Evolutionary conservation across 2,113 vertebrate species (phyloP).

Genomic region (Chionomys nivalis): DNA sequence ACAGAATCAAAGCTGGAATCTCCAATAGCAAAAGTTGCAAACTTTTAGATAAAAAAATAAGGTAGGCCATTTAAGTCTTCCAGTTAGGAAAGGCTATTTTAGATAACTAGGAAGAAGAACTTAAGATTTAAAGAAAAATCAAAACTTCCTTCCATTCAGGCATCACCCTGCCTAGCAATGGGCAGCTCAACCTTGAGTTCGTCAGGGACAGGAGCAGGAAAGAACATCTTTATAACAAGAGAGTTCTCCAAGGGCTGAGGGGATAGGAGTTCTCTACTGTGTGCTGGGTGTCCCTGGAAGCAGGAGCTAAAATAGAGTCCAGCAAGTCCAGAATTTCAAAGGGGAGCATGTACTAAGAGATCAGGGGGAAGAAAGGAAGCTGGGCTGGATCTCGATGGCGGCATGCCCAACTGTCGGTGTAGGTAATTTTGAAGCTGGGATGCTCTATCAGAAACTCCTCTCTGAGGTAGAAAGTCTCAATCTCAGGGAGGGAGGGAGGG

Average conservation of each 20-base stretch:
- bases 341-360: background rate
- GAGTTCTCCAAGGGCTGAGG: background rate
- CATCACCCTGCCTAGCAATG: background rate
- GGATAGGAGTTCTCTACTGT: background rate
- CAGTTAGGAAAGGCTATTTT: constrained; percentile 5
- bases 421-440: background rate
- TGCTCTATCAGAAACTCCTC: background rate
- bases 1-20: constrained; percentile 39
- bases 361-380: background rate
- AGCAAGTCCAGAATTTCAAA: background rate
- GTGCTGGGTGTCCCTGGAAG: background rate
- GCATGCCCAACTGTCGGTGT: background rate
- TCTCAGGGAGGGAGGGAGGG: no score
- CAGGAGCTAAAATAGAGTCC: background rate
- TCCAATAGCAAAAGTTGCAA: background rate
- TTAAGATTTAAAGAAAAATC: background rate
- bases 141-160: background rate
- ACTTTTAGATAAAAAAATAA: constrained; percentile 33
- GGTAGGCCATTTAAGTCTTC: background rate
- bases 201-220: background rate
- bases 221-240: constrained; percentile 24
- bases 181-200: constrained; percentile 15
- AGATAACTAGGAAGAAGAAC: background rate
- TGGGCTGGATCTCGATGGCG: background rate
- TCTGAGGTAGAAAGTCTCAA: background rate